phyloP scores from a whole-genome alignment of 1,140 invertebrate species.

The Apis mellifera region DNA sequence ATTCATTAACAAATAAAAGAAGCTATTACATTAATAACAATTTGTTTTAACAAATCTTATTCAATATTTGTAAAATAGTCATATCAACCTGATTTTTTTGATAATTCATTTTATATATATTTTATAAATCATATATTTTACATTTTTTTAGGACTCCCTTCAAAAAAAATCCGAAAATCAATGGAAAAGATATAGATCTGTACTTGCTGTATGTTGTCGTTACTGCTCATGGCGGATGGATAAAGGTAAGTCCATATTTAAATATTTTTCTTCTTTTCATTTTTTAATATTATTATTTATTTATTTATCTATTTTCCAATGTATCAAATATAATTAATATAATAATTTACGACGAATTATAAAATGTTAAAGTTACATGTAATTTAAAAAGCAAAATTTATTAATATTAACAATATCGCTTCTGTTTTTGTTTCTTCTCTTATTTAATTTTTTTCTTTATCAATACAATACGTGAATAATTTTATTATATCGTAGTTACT shows the following conservation, averaged over 20 bases:
- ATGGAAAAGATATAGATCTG: slow-evolving; percentile 94
- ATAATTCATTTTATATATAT: not conserved
- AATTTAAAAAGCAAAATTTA: too few relatives aligned
- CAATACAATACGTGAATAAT: not conserved
- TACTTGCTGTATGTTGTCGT: slow-evolving; percentile 94
- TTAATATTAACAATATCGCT: too few relatives aligned
- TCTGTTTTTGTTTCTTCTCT: not conserved
- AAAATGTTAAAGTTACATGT: too few relatives aligned
- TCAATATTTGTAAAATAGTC: not conserved
- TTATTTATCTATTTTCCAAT: too few relatives aligned
- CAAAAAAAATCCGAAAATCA: slow-evolving; percentile 89
- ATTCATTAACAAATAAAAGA: not conserved
- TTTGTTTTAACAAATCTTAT: not conserved
- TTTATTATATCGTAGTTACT: not conserved
- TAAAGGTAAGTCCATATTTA: slow-evolving; percentile 88
- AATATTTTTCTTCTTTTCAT: not conserved
- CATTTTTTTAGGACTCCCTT: slow-evolving; percentile 88
- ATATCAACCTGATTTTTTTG: not conserved
- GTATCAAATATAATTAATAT: not conserved
- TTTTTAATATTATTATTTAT: not conserved
- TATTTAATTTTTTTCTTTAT: not conserved
- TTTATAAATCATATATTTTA: not conserved
- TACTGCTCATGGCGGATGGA: slow-evolving; percentile 94
- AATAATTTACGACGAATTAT: too few relatives aligned
- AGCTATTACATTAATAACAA: not conserved